A percentile compares a stretch with the other conserved stretches of the same genome.
Evolutionary conservation across 2,113 vertebrate species (phyloP).

Genomic region (Phylloscopus trochilus): DNA sequence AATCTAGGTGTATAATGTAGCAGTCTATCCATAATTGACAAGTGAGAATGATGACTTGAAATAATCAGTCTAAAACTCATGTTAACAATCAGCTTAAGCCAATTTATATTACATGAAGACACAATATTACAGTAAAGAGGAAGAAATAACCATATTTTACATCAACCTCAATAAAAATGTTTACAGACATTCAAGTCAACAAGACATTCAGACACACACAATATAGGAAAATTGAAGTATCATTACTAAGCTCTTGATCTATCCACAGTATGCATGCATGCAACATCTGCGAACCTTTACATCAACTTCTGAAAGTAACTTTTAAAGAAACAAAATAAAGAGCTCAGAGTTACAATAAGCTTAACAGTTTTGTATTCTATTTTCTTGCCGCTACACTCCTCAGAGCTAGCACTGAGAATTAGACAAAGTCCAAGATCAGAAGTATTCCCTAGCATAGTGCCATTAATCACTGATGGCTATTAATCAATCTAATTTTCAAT

Average conservation of each 20-base stretch:
- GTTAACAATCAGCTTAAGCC: not conserved
- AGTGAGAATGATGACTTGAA: not conserved
- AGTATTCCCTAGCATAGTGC: not conserved
- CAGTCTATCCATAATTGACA: not conserved
- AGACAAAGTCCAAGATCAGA: not conserved
- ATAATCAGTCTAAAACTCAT: not conserved
- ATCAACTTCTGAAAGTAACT: not conserved
- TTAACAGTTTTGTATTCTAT: not conserved
- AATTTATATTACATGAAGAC: not conserved
- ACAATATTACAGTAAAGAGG: not conserved
- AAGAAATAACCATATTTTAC: not conserved
- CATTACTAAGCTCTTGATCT: not conserved
- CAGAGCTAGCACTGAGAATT: not conserved
- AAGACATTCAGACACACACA: not conserved
- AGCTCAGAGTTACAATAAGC: not conserved
- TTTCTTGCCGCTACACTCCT: not conserved
- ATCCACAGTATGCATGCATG: not conserved
- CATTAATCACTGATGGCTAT: not conserved
- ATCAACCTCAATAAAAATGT: not conserved
- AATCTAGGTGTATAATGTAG: not conserved
- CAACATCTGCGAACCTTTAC: not conserved
- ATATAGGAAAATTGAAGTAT: not conserved
- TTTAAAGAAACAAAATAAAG: not conserved
- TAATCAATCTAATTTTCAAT: not conserved
- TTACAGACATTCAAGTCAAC: not conserved